Evolutionary conservation across 2,888 invertebrate species (phyloP), one percentile per base, ranked within the genome.

Genomic region (Uropetala carovei): DNA sequence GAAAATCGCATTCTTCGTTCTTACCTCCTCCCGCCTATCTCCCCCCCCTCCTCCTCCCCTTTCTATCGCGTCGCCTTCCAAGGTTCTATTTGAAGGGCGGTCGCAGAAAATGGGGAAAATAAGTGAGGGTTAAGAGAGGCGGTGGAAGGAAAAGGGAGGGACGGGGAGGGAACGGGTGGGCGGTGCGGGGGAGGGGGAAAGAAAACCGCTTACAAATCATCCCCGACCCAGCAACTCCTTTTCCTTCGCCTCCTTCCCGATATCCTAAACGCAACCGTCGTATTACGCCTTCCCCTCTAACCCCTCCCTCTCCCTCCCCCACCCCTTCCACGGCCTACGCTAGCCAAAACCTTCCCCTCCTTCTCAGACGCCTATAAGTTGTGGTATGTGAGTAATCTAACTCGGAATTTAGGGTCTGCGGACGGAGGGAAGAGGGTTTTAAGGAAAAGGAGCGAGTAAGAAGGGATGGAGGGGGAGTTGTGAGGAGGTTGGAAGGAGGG

Each of bases 321-420:
- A 13, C 30, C 13, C 10, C 83, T 57, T 18, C 11, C 0, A 11
- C 18, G 5, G 64, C 56, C 57, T n/a, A 10, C 56, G n/a, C 43
- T 43, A 43, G 43, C 43, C 43, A 43, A 43, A 43, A 18, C 43
- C 57, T 83, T 43, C 83, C 68, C 43, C 86, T 0, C 11, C 64
- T 10, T n/a, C 60, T 16, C n/a, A 68, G 60, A 14, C 9, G n/a
- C 64, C 89, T 89, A 89, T 64, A 89, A 89, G 89, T 89, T 89
- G 89, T 89, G 89, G 89, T n/a, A 89, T 89, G 89, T 43, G 68
- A 64, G 89, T 64, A 89, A 89, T 89, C 89, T 89, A 89, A 89
- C 89, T 64, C 89, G 89, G 89, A 89, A 89, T 89, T 89, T 68
- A 64, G 89, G 89, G 64, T 9, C 86, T 60, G 18, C 18, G 86